Base-by-base conservation (phyloP, 2,888 invertebrate species). In the Yponomeuta plumbellus region DNA sequence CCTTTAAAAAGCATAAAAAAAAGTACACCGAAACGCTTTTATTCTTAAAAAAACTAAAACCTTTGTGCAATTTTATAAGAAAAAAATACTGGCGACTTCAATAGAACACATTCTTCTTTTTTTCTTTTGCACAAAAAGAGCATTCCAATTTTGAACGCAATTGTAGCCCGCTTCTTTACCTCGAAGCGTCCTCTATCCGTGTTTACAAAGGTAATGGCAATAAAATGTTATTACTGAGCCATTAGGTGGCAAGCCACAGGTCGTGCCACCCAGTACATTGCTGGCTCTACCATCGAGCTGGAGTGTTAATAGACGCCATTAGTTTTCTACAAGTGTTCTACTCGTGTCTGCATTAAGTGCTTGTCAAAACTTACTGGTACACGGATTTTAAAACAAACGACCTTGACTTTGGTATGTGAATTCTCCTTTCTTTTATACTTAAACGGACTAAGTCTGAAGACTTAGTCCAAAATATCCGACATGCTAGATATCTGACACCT, bases 211-310 rank as follows among this genome's bases (percentile, higher is more conserved):
- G 86, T 86, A 86, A 84, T 81, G 81, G 85, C 84, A 85, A 84
- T 90, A 89, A 88, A 90, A 86, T 86, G 86, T 86, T 88, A 88
- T 88, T 86, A 86, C 85, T 78, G 79, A 78, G 81, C 83, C 81
- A 82, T 86, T 86, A 85, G 77, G 78, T 64, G 59, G 44, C 76
- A 80, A 86, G 85, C 88, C 81, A 87, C 90, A 90, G 89, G 80
- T 76, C 77, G 75, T 76, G 76, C 77, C 80, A 74, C 79, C 80
- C 84, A 83, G 85, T 84, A 82, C 84, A 81, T 78, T 83, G 78
- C 80, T 74, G 79, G 71, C 72, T 73, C 75, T 77, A 81, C 23
- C 20, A 82, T 80, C 80, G 80, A 71, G 76, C 78, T 75, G 76
- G 77, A 74, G 75, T 76, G 79, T 68, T 80, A 79, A 88, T 86